A percentile compares a stretch with the other conserved stretches of the same genome.
These are phyloP conservation scores for Eurystomus gularis DNA, from an alignment of 2,113 vertebrate species.

Conservation along the genomic window DNA sequence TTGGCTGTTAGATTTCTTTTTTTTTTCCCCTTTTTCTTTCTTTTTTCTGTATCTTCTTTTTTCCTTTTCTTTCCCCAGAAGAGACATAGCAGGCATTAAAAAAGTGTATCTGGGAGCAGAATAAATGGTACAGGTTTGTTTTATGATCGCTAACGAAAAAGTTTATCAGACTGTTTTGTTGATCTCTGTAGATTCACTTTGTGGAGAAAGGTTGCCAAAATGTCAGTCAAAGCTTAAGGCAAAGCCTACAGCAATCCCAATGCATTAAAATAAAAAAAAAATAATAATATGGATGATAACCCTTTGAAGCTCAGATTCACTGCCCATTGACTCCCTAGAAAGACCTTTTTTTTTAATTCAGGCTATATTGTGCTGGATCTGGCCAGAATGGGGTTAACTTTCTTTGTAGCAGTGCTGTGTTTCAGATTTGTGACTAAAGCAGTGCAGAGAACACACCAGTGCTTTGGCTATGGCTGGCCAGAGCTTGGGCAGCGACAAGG, in stretches of 20 bases:
- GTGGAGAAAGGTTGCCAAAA: not conserved
- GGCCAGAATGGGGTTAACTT: not conserved
- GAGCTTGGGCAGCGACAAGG: not conserved
- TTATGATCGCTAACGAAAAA: not conserved
- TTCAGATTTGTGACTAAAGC: not conserved
- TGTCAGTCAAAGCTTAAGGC: slow-evolving; percentile 10
- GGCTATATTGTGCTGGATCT: not conserved
- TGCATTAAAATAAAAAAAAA: not conserved
- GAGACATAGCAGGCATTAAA: not conserved
- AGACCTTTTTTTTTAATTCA: not conserved
- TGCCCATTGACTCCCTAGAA: not conserved
- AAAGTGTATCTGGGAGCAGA: not conserved
- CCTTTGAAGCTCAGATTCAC: not conserved
- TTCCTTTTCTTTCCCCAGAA: not conserved
- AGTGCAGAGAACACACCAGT: fast-evolving
- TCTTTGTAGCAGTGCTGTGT: not conserved
- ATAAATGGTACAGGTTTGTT: not conserved
- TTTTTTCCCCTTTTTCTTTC: not conserved
- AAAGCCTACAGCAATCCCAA: not conserved
- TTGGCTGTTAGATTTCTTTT: not conserved
- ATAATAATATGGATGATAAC: not conserved
- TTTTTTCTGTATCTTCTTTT: not conserved
- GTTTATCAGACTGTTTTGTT: not conserved
- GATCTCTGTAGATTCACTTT: not conserved
- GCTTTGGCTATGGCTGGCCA: not conserved